phyloP scores from a whole-genome alignment of 2,113 vertebrate species.

The Cynopterus brachyotis region DNA sequence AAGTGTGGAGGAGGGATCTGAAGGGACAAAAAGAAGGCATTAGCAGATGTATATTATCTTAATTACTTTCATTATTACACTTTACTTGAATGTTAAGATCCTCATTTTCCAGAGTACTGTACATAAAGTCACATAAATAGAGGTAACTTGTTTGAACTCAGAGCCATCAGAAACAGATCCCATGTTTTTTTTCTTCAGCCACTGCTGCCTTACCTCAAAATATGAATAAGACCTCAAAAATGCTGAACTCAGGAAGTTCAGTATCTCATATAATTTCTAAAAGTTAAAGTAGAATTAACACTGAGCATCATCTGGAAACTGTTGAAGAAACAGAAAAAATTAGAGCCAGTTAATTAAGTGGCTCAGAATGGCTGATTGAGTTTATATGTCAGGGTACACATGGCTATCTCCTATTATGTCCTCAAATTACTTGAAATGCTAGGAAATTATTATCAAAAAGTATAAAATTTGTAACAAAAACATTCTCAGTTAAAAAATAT shows the following conservation, averaged over 20 bases:
- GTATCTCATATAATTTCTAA: not conserved
- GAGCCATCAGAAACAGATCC: not conserved
- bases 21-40: not conserved
- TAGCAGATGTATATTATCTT: not conserved
- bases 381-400: not conserved
- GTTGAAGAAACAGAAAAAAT: not conserved
- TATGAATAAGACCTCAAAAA: not conserved
- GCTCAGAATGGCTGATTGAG: not conserved
- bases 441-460: not conserved
- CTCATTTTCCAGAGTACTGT: not conserved
- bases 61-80: not conserved
- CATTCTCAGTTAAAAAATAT: not conserved
- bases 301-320: not conserved
- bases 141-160: not conserved
- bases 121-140: not conserved
- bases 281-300: not conserved
- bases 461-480: not conserved
- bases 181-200: not conserved
- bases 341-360: not conserved
- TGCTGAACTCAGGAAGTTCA: not conserved
- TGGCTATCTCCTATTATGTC: not conserved
- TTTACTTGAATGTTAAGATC: not conserved
- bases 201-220: not conserved
- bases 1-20: not conserved
- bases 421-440: not conserved